These are phyloP conservation scores for Harlomillsia oculata DNA, from an alignment of 1,140 invertebrate genomes.

Conservation along the genomic window DNA sequence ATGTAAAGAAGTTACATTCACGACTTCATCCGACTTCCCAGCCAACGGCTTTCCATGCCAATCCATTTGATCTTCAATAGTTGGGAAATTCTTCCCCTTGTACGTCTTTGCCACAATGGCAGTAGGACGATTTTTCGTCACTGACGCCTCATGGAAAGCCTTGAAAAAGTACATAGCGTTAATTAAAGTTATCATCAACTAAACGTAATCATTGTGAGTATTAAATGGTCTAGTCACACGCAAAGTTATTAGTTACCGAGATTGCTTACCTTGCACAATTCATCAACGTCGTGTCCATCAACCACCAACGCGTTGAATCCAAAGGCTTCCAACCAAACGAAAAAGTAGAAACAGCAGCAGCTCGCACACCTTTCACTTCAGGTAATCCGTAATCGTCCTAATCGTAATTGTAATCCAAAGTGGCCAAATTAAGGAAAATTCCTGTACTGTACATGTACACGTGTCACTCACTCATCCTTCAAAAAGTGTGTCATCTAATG, in stretches of 20 bases:
- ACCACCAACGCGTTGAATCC: slow-evolving; percentile 86
- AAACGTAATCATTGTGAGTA: background rate
- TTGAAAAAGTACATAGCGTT: slow-evolving; percentile 31
- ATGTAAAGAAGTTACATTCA: slow-evolving; percentile 50
- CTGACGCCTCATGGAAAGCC: slow-evolving; percentile 70
- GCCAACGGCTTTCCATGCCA: slow-evolving; percentile 97
- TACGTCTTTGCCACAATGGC: slow-evolving; percentile 91
- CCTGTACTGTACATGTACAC: too few species aligned
- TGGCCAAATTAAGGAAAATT: too few species aligned
- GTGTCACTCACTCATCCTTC: too few species aligned
- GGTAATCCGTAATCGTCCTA: too few species aligned
- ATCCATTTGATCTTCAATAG: slow-evolving; percentile 84
- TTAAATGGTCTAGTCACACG: background rate
- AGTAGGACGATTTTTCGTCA: slow-evolving; percentile 73
- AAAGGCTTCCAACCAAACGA: slow-evolving; percentile 84
- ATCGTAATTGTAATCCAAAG: too few species aligned
- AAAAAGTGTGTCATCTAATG: too few species aligned
- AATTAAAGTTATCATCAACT: background rate
- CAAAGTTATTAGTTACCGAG: background rate
- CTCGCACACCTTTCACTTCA: too few species aligned
- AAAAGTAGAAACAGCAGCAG: too few species aligned
- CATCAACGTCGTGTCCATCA: slow-evolving; percentile 91
- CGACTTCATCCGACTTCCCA: slow-evolving; percentile 60
- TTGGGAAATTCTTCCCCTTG: slow-evolving; percentile 81
- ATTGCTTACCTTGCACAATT: slow-evolving; percentile 60